Evolutionary conservation across 2,113 vertebrate genomes (phyloP).

Genomic region (Mobula hypostoma): DNA sequence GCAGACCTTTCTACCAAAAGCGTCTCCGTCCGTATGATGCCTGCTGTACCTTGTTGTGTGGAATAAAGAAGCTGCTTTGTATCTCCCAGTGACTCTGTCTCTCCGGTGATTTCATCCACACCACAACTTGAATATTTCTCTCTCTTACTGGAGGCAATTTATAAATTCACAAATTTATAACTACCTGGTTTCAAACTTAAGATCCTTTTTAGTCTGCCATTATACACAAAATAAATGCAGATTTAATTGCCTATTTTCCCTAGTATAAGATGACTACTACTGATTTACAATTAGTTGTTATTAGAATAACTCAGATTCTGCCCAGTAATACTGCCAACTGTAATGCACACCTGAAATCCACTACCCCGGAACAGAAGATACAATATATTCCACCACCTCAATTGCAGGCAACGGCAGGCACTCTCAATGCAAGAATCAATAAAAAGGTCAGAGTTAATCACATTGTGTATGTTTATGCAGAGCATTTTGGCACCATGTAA

Average conservation of each 20-base stretch:
- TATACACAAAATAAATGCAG: background rate
- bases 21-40: too few species aligned
- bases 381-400: background rate
- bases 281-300: background rate
- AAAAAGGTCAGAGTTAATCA: background rate
- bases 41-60: too few species aligned
- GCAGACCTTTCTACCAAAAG: too few species aligned
- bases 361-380: background rate
- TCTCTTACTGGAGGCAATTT: background rate
- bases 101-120: too few species aligned
- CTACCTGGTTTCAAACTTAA: background rate
- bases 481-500: background rate
- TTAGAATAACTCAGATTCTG: background rate
- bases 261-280: background rate
- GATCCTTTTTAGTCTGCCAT: background rate
- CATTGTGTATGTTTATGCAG: background rate
- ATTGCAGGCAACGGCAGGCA: background rate
- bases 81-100: too few species aligned
- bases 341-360: background rate
- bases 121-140: background rate
- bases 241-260: background rate
- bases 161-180: background rate
- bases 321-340: background rate
- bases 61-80: too few species aligned
- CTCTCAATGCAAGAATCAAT: background rate